A percentile compares a stretch with the other conserved stretches of the same genome.
phyloP scores from a whole-genome alignment of 2,888 invertebrate species.

The Venusia cambrica region DNA sequence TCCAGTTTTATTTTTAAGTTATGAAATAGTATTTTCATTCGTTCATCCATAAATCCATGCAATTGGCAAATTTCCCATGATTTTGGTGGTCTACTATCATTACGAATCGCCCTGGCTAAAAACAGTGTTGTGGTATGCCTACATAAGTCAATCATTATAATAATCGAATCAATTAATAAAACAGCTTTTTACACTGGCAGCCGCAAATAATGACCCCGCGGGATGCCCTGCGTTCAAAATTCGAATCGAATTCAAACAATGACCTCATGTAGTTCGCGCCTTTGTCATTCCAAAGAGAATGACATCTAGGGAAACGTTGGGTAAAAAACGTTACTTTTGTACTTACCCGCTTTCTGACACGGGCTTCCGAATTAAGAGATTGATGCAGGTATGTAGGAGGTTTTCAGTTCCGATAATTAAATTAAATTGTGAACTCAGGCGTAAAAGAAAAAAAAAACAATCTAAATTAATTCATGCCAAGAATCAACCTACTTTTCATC shows the following conservation, averaged over 20 bases:
- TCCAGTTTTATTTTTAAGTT: too few relatives aligned
- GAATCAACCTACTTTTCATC: too few relatives aligned
- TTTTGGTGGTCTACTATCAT: neutral
- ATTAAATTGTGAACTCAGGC: constrained; percentile 40
- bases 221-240: constrained; percentile 67
- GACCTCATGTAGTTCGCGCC: constrained; percentile 66
- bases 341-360: constrained; percentile 44
- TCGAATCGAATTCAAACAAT: constrained; percentile 70
- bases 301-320: constrained; percentile 55
- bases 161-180: constrained; percentile 55
- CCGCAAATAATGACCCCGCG: constrained; percentile 72
- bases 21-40: too few relatives aligned
- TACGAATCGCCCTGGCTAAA: constrained; percentile 9
- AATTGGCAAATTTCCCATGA: too few relatives aligned
- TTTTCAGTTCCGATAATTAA: constrained; percentile 39
- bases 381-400: constrained; percentile 16
- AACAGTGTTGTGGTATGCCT: constrained; percentile 23
- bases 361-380: constrained; percentile 64
- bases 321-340: constrained; percentile 50
- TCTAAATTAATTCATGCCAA: too few relatives aligned
- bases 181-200: constrained; percentile 66
- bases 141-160: constrained; percentile 48
- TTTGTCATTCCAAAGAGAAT: constrained; percentile 57
- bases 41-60: too few relatives aligned
- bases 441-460: constrained; percentile 29